phyloP scores from a whole-genome alignment of 2,113 vertebrate genomes.

The Mastomys natalensis region DNA sequence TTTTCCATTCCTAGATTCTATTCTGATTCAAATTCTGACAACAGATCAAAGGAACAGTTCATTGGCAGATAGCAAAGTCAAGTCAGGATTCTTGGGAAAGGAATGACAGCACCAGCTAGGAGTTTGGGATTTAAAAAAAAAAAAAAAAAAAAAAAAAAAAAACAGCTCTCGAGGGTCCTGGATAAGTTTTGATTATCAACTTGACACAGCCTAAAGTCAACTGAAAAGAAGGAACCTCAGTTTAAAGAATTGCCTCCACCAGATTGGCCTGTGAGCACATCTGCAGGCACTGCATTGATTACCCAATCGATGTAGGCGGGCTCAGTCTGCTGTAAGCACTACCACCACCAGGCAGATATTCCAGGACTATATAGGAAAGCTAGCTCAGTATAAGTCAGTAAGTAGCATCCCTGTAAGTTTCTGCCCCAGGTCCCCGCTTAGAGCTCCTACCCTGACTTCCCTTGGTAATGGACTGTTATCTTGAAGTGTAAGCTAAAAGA shows the following conservation, averaged over 20 bases:
- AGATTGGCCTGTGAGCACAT: neutral
- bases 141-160: neutral
- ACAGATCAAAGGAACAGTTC: neutral
- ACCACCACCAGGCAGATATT: neutral
- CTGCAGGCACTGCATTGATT: neutral
- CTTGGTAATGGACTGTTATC: neutral
- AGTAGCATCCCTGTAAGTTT: neutral
- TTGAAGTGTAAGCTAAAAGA: neutral
- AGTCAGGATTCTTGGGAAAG: constrained; percentile 4
- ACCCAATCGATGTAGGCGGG: neutral
- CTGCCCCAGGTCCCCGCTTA: neutral
- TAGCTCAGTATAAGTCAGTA: neutral
- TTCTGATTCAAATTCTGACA: neutral
- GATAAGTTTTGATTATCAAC: neutral
- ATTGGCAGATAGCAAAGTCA: neutral
- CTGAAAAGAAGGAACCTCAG: neutral
- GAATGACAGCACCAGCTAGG: neutral
- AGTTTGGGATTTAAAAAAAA: neutral
- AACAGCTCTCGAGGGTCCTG: neutral
- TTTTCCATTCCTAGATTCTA: neutral
- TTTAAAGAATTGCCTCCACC: neutral
- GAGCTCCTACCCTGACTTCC: neutral
- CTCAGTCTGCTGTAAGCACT: neutral
- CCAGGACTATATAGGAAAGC: neutral
- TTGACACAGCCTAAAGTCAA: neutral